Conservation (phyloP, 2,113 vertebrate species). For the Aspidoscelis tigris region DNA sequence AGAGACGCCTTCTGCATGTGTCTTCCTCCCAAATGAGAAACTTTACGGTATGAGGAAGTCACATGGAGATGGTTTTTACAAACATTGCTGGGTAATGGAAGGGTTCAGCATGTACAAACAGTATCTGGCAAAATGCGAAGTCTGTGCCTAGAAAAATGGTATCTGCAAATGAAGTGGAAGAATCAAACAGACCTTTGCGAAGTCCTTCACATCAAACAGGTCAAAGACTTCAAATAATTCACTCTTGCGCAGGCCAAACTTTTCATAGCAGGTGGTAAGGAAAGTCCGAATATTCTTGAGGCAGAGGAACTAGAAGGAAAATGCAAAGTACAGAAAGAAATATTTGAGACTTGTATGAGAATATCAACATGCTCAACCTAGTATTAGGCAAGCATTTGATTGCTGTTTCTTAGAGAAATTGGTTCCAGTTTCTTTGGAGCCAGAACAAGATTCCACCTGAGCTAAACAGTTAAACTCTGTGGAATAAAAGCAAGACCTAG, state of each 20-base stretch:
- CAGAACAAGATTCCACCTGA: background rate
- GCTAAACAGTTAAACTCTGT: background rate
- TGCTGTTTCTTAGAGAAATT: no score
- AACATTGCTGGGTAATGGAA: no score
- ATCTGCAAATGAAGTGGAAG: background rate
- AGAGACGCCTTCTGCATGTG: no score
- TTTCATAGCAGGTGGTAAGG: constrained; percentile 82
- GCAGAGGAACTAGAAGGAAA: constrained; percentile 86
- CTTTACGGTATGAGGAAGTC: no score
- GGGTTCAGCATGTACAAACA: no score
- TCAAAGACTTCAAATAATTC: constrained; percentile 95
- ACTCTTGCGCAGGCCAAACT: constrained; percentile 85
- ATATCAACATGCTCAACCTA: background rate
- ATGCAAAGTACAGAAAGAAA: background rate
- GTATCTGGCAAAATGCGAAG: no score
- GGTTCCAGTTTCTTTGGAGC: background rate
- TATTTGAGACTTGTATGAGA: background rate
- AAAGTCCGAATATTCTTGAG: constrained; percentile 96
- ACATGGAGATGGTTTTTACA: no score
- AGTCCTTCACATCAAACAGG: constrained; percentile 94
- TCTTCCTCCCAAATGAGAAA: no score
- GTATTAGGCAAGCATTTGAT: background rate
- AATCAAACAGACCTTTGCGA: constrained; percentile 84
- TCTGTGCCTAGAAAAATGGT: background rate
- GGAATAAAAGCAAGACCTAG: background rate